Percentiles rank a stretch among this genome's conserved stretches.
These are phyloP conservation scores for Indri indri DNA, from an alignment of 2,113 vertebrate genomes.

Conservation along the genomic window DNA sequence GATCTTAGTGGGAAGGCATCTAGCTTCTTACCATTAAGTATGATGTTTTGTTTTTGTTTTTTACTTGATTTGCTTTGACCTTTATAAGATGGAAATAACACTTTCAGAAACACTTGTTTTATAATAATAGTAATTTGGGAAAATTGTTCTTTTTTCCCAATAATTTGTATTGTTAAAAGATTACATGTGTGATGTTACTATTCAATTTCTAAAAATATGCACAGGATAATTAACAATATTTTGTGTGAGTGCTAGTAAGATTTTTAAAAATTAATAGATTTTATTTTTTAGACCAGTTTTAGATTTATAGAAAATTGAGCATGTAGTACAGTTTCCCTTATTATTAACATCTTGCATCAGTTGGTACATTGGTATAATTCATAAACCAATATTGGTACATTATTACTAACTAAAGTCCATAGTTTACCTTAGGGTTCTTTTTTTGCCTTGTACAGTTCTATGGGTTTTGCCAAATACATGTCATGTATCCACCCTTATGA, in stretches of 20 bases:
- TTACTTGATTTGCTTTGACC: background rate
- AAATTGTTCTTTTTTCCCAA: background rate
- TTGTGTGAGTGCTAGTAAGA: background rate
- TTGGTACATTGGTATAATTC: background rate
- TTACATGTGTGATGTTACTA: background rate
- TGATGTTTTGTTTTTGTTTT: background rate
- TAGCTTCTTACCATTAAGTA: background rate
- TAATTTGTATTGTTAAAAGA: slow-evolving; percentile 2
- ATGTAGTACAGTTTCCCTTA: background rate
- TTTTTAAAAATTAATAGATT: background rate
- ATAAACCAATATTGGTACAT: background rate
- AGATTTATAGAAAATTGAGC: slow-evolving; percentile 30
- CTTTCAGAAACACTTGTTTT: background rate
- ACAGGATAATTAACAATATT: slow-evolving; percentile 1
- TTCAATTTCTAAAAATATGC: slow-evolving; percentile 30
- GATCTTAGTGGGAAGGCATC: background rate
- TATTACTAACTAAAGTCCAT: background rate
- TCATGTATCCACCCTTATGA: background rate
- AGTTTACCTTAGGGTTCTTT: background rate
- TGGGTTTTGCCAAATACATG: slow-evolving; percentile 8
- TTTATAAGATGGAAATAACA: slow-evolving; percentile 7
- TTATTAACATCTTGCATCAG: background rate
- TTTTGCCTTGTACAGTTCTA: background rate
- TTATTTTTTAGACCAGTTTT: background rate
- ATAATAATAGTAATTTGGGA: background rate